Base-by-base conservation (phyloP, 2,797 vertebrate species). In the Kryptolebias ocellatus region DNA sequence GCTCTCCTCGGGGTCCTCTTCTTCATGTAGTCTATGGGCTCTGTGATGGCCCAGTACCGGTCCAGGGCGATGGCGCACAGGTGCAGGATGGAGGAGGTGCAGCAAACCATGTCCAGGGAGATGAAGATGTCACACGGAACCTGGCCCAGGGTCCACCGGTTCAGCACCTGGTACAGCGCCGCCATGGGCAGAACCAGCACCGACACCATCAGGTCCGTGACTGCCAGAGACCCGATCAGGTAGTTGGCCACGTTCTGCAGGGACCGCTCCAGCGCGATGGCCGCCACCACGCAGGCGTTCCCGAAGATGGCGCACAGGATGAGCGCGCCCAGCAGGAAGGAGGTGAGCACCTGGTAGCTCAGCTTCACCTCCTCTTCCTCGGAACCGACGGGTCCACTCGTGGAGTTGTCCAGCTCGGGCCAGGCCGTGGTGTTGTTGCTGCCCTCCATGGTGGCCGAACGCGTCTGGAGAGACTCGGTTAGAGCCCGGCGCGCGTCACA, bases 181-280 rank as follows among this genome's bases (percentile, higher is more conserved):
- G 96, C 98, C 94, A 98, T 98, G 56, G 97, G 97, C 93, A 99
- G 95, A 81, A 99, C 97, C 65, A 99, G 87, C 60, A 98, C 95
- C 16, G 97, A 97, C 67, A 99, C 97, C 78, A 98, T 96, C 70
- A 99, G 96, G 84, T 99, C 97, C 17, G 97, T 98, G 63, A 98
- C 95, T 1, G 97, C 97, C 64, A 99, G 93, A 44, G 96, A 98
- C 20, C 97, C 97, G 91, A 99, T 99, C 72, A 99, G 88, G 59
- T 98, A 99, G 90, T 98, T 98, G 80, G 96, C 96, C 0, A 97
- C 97, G 44, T 97, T 96, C 83, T 98, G 97, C 58, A 99, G 95
- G 51, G 96, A 96, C 55, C 95, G 93, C 64, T 97, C 98, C 89
- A 98, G 92, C 49, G 96, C 95, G 78, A 99, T 97, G 70, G 96